These are phyloP conservation scores for Pseudomyrmex gracilis DNA, from an alignment of 1,140 invertebrate genomes.

Conservation along the genomic window DNA sequence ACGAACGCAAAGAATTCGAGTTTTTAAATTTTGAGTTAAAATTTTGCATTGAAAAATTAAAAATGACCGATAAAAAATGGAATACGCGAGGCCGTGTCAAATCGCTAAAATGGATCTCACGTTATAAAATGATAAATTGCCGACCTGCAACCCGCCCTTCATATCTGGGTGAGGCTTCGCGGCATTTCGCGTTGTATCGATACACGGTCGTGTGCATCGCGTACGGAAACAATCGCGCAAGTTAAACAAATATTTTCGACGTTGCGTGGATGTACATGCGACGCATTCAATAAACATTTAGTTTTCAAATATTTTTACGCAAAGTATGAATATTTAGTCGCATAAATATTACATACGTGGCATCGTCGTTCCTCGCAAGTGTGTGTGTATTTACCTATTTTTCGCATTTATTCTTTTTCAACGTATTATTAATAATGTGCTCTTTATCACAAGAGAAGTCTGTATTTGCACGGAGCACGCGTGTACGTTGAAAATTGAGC, in stretches of 20 bases:
- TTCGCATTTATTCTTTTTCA: slow-evolving; percentile 1
- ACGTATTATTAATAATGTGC: slow-evolving; percentile 33
- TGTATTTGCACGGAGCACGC: slow-evolving; percentile 5
- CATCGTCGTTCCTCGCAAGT: neutral
- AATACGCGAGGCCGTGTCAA: slow-evolving; percentile 1
- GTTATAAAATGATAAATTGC: slow-evolving; percentile 48
- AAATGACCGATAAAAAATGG: slow-evolving; percentile 13
- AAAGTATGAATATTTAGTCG: slow-evolving; percentile 27
- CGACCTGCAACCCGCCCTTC: slow-evolving; percentile 8
- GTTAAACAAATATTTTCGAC: slow-evolving; percentile 47
- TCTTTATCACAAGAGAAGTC: neutral
- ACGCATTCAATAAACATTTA: slow-evolving; percentile 18
- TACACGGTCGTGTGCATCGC: neutral
- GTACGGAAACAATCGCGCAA: slow-evolving; percentile 34
- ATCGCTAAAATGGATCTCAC: slow-evolving; percentile 32
- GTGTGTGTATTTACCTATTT: neutral
- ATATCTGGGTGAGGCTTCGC: neutral
- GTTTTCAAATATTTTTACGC: slow-evolving; percentile 32
- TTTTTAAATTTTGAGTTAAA: neutral
- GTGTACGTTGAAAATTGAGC: slow-evolving; percentile 63
- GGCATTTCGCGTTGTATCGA: slow-evolving; percentile 29
- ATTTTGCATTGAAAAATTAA: slow-evolving; percentile 31
- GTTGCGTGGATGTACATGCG: neutral
- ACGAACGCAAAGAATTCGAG: neutral
- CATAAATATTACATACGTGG: neutral